A percentile compares a stretch with the other conserved stretches of the same genome.
These are phyloP conservation scores for Oreochromis mossambicus DNA, from an alignment of 2,797 vertebrate genomes.

Conservation along the genomic window DNA sequence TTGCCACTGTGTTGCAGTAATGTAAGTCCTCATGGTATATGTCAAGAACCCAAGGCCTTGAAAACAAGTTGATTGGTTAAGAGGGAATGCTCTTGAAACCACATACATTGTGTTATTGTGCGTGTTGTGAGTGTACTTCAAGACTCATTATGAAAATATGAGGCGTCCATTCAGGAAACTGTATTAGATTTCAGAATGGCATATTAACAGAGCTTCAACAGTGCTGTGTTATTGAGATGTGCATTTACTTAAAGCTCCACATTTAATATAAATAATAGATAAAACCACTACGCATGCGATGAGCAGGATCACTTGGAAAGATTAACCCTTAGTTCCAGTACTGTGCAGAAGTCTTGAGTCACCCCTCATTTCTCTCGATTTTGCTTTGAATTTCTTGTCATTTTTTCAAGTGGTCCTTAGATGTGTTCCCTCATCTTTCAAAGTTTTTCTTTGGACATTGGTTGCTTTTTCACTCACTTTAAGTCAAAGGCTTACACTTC, in stretches of 20 bases:
- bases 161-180: neutral
- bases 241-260: neutral
- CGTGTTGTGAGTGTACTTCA: neutral
- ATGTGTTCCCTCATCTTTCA: neutral
- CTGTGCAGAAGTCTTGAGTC: neutral
- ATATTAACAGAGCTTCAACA: neutral
- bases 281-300: neutral
- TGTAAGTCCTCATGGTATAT: neutral
- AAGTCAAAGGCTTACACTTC: neutral
- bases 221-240: neutral
- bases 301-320: neutral
- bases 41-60: slow-evolving; percentile 16
- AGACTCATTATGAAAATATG: neutral
- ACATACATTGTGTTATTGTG: neutral
- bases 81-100: neutral
- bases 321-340: neutral
- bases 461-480: neutral
- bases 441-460: neutral
- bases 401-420: neutral
- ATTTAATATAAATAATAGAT: neutral
- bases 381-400: neutral
- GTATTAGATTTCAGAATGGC: neutral
- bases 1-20: neutral
- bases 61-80: slow-evolving; percentile 6
- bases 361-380: neutral